Evolutionary conservation across 2,888 invertebrate genomes (phyloP).

Genomic region (Mythimna lalbum): DNA sequence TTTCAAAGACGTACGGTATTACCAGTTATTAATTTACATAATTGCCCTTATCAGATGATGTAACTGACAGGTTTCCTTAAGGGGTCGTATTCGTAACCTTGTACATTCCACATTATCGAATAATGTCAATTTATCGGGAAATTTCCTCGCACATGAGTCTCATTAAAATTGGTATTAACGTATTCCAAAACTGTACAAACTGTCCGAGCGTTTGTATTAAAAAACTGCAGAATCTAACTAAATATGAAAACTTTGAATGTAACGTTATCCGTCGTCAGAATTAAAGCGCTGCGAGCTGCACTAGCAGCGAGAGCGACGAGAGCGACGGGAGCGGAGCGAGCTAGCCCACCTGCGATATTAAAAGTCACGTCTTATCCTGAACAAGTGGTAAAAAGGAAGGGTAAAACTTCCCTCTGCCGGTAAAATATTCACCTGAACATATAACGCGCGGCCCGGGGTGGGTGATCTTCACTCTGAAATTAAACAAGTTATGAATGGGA

Average conservation of each 20-base stretch:
- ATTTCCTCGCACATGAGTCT: neutral
- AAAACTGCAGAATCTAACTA: slow-evolving; percentile 40
- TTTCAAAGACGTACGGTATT: slow-evolving; percentile 8
- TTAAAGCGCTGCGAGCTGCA: slow-evolving; percentile 52
- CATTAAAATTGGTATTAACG: neutral
- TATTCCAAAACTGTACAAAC: slow-evolving; percentile 30
- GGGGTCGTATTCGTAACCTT: neutral
- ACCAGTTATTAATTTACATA: neutral
- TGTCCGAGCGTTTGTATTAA: slow-evolving; percentile 32
- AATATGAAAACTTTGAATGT: slow-evolving; percentile 62
- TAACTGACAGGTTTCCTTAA: slow-evolving; percentile 10
- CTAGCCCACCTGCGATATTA: slow-evolving; percentile 70
- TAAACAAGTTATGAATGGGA: slow-evolving; percentile 81
- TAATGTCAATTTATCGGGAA: neutral
- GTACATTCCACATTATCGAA: neutral
- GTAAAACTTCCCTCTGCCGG: slow-evolving; percentile 64
- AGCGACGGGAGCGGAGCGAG: slow-evolving; percentile 27
- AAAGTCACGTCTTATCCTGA: slow-evolving; percentile 74
- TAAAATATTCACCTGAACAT: slow-evolving; percentile 78
- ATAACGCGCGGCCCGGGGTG: slow-evolving; percentile 66
- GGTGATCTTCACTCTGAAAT: slow-evolving; percentile 76
- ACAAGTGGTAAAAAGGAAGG: slow-evolving; percentile 76
- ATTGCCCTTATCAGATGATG: neutral
- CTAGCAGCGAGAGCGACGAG: slow-evolving; percentile 14
- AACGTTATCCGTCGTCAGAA: slow-evolving; percentile 52